Conservation (phyloP, 2,797 vertebrate genomes). For the Eutrigla gurnardus region DNA sequence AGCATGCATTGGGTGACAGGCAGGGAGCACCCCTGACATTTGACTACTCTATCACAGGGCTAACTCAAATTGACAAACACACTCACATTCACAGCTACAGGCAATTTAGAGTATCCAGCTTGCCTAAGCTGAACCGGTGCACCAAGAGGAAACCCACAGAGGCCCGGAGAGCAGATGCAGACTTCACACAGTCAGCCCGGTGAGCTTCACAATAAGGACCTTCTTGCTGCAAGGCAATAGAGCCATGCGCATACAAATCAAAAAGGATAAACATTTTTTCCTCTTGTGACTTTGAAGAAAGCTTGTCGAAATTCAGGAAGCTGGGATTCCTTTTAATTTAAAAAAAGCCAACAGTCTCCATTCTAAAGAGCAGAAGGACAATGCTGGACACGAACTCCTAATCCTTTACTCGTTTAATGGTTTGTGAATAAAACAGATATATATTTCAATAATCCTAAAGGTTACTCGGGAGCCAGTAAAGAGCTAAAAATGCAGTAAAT, state of each 20-base stretch:
- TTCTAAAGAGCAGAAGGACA: neutral
- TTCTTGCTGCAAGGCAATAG: neutral
- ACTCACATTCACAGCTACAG: constrained; percentile 50
- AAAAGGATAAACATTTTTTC: neutral
- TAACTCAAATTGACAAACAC: constrained; percentile 62
- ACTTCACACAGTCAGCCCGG: constrained; percentile 15
- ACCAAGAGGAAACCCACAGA: constrained; percentile 25
- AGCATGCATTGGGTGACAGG: constrained; percentile 13
- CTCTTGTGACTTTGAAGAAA: neutral
- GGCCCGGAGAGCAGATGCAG: neutral
- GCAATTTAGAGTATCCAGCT: constrained; percentile 49
- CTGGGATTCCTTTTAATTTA: constrained; percentile 4
- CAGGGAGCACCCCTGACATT: constrained; percentile 57
- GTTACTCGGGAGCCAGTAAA: neutral
- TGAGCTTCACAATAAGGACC: constrained; percentile 12
- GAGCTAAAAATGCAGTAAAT: constrained; percentile 6
- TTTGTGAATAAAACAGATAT: neutral
- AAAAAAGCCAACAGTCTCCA: neutral
- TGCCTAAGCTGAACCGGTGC: constrained; percentile 32
- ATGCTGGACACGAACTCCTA: constrained; percentile 1
- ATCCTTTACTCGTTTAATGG: constrained; percentile 2
- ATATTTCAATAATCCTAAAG: neutral
- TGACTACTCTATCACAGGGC: constrained; percentile 40
- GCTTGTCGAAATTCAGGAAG: neutral
- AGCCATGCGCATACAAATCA: neutral